phyloP scores from a whole-genome alignment of 2,113 vertebrate genomes.

The Piaya cayana region DNA sequence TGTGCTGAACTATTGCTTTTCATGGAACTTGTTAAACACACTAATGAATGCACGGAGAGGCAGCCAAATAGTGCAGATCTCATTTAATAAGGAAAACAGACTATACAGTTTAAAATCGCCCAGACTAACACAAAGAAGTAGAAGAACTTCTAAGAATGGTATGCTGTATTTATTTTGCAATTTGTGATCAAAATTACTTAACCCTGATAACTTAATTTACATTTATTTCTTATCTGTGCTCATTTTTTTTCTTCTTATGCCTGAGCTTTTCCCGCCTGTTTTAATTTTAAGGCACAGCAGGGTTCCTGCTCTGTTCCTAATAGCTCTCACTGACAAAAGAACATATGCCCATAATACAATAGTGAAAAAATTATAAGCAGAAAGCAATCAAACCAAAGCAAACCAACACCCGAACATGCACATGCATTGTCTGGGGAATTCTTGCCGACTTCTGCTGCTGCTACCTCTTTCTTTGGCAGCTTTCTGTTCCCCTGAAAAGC shows the following conservation, averaged over 20 bases:
- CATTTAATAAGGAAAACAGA: not conserved
- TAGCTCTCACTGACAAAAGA: slow-evolving; percentile 33
- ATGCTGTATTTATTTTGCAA: not conserved
- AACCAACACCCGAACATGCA: not conserved
- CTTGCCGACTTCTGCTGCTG: not conserved
- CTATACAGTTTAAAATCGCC: not conserved
- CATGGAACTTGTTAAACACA: not conserved
- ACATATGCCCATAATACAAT: not conserved
- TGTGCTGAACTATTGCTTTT: not conserved
- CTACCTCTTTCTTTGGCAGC: not conserved
- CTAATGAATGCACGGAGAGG: not conserved
- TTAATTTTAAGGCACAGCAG: slow-evolving; percentile 65
- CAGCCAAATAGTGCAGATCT: not conserved
- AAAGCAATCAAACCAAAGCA: slow-evolving; percentile 27
- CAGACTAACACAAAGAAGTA: not conserved
- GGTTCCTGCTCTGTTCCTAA: slow-evolving; percentile 47
- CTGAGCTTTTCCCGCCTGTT: not conserved
- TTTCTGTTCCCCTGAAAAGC: not conserved
- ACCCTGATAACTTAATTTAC: slow-evolving; percentile 13
- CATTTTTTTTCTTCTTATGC: not conserved
- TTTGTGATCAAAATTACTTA: slow-evolving; percentile 29
- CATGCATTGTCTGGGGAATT: not conserved
- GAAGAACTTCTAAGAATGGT: not conserved
- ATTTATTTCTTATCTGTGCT: slow-evolving; percentile 38
- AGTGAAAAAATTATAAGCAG: not conserved